Evolutionary conservation across 2,113 vertebrate species (phyloP).

Genomic region (Protobothrops mucrosquamatus): DNA sequence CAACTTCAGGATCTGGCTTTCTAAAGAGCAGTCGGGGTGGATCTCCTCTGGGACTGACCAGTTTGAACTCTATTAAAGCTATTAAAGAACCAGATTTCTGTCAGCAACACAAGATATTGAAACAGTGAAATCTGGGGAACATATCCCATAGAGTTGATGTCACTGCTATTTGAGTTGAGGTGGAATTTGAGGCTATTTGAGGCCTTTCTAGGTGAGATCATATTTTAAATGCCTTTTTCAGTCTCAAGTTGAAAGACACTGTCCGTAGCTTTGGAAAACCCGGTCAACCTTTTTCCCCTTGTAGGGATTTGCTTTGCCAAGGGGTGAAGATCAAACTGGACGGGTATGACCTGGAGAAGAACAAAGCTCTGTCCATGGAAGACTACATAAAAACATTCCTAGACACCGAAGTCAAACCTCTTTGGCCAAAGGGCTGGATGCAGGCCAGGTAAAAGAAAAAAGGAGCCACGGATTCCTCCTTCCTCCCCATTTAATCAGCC

Average conservation of each 20-base stretch:
- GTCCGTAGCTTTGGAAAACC: slow-evolving; percentile 17
- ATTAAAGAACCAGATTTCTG: background rate
- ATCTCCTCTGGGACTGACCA: too few relatives aligned
- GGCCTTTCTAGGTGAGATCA: background rate
- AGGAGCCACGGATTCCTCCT: background rate
- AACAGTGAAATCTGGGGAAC: background rate
- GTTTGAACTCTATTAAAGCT: background rate
- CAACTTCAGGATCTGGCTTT: too few relatives aligned
- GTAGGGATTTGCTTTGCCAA: slow-evolving; percentile 82
- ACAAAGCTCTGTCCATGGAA: slow-evolving; percentile 76
- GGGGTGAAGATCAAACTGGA: slow-evolving; percentile 83
- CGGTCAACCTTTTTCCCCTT: slow-evolving; percentile 51
- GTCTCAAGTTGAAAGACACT: slow-evolving; percentile 27
- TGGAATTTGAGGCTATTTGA: background rate
- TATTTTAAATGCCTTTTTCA: slow-evolving; percentile 35
- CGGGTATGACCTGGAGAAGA: slow-evolving; percentile 74
- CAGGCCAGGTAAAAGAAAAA: slow-evolving; percentile 82
- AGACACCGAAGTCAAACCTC: slow-evolving; percentile 84
- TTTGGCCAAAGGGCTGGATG: slow-evolving; percentile 99
- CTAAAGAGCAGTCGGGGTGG: too few relatives aligned
- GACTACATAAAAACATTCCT: slow-evolving; percentile 87
- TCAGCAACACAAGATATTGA: background rate
- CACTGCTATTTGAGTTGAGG: background rate
- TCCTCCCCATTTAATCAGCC: background rate
- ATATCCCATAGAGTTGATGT: background rate